Base-by-base conservation (phyloP, 2,888 invertebrate species). In the Leucania comma region DNA sequence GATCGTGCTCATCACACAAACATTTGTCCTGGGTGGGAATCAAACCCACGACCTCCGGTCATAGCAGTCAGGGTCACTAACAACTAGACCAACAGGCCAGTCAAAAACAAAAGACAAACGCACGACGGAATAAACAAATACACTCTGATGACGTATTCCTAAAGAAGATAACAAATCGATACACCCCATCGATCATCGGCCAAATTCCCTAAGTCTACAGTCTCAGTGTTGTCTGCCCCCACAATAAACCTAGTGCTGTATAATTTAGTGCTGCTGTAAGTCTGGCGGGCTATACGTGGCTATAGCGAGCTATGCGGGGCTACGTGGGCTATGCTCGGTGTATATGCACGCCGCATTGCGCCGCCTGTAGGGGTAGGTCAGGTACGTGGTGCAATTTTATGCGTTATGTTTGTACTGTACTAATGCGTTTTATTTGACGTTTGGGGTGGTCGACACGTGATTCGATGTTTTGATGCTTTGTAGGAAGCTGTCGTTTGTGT, bases 181-280 rank as follows among this genome's bases (percentile, higher is more conserved):
- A 56, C 0, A 20, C 5, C 5, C 12, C 42, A 72, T 78, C 73
- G 74, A 79, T 62, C 38, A 62, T 5, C 2, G 10, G 1, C n/a
- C 51, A 72, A 84, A 72, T 58, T 79, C 61, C 80, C 82, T 71
- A 92, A 86, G 88, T 93, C 87, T 86, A 50, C 65, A 91, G 86
- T 81, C 60, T 83, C 61, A 38, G 89, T 81, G 81, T 66, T 67
- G 77, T 66, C 74, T 70, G 62, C 80, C 86, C 86, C 89, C 89
- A 89, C 92, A 91, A 92, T 91, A 92, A 91, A 91, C 90, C 90
- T 90, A 90, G 89, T 90, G 90, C 87, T 93, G 93, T 94, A 94
- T 94, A 94, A 93, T 94, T 93, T 91, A 94, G 93, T 89, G 84
- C 65, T 75, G 84, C 86, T 89, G 85, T 86, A 87, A 90, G 93